A percentile compares a stretch with the other conserved stretches of the same genome.
These are phyloP conservation scores for Buphagus erythrorhynchus DNA, from an alignment of 2,797 vertebrate species.

Conservation along the genomic window DNA sequence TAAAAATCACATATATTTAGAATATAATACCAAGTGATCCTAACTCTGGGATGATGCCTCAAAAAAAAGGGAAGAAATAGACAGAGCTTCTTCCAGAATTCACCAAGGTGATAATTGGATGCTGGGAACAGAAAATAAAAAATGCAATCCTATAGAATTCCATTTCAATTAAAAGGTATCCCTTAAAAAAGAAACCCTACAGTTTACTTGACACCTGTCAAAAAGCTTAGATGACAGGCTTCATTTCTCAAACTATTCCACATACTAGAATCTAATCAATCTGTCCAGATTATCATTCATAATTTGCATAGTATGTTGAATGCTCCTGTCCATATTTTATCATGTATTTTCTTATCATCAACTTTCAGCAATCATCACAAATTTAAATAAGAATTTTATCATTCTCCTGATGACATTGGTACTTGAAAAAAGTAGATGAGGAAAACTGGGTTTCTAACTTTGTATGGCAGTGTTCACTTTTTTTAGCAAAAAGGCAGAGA, in stretches of 20 bases:
- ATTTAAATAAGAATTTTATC: slow-evolving; percentile 10
- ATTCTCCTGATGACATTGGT: not conserved
- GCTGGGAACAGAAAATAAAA: not conserved
- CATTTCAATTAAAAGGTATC: slow-evolving; percentile 41
- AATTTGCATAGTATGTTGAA: slow-evolving; percentile 57
- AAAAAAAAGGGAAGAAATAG: not conserved
- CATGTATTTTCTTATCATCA: slow-evolving; percentile 41
- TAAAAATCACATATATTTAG: not conserved
- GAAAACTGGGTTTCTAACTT: not conserved
- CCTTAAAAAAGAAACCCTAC: not conserved
- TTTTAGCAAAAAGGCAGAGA: not conserved
- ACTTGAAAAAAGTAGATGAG: not conserved
- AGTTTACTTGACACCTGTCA: slow-evolving; percentile 52
- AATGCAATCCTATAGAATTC: not conserved
- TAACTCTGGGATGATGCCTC: not conserved
- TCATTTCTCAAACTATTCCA: slow-evolving; percentile 41
- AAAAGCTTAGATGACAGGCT: slow-evolving; percentile 49
- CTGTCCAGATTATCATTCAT: slow-evolving; percentile 66
- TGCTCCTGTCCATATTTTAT: slow-evolving; percentile 48
- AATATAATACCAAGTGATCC: not conserved
- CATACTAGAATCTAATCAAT: slow-evolving; percentile 57
- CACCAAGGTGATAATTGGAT: not conserved
- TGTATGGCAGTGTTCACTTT: not conserved
- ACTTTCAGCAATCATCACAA: not conserved
- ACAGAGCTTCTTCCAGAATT: not conserved